phyloP scores from a whole-genome alignment of 2,113 vertebrate genomes.

The Prunella himalayana region DNA sequence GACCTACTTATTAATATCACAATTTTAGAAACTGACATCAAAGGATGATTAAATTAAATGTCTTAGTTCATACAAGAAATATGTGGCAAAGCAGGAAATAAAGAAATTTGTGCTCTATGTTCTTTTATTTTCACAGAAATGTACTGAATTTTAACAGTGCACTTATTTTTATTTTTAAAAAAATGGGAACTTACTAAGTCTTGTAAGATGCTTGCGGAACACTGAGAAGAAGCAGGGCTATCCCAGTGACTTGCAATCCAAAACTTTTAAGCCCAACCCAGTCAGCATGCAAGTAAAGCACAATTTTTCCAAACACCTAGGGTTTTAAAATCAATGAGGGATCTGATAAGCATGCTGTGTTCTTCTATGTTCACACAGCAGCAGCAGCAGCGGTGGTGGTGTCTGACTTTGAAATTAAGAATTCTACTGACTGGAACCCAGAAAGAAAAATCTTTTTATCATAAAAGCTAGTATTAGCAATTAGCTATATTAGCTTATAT shows the following conservation, averaged over 20 bases:
- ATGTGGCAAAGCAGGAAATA: background rate
- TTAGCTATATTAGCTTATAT: background rate
- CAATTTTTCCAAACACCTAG: background rate
- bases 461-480: background rate
- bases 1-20: background rate
- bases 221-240: background rate
- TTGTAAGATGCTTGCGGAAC: background rate
- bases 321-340: background rate
- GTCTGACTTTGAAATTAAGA: background rate
- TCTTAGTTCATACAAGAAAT: background rate
- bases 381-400: fast-evolving
- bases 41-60: background rate
- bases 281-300: background rate
- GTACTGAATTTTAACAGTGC: background rate
- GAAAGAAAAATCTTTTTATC: background rate
- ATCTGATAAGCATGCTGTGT: background rate
- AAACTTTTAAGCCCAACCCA: background rate
- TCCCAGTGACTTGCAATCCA: background rate
- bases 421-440: background rate
- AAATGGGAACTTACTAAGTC: background rate
- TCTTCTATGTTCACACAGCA: background rate
- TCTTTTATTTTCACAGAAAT: background rate
- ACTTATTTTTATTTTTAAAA: background rate
- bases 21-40: background rate
- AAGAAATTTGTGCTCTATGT: background rate